Percentiles rank a stretch among this genome's conserved stretches.
These are phyloP conservation scores for Muscidifurax raptorellus DNA, from an alignment of 1,140 invertebrate genomes.

Conservation along the genomic window DNA sequence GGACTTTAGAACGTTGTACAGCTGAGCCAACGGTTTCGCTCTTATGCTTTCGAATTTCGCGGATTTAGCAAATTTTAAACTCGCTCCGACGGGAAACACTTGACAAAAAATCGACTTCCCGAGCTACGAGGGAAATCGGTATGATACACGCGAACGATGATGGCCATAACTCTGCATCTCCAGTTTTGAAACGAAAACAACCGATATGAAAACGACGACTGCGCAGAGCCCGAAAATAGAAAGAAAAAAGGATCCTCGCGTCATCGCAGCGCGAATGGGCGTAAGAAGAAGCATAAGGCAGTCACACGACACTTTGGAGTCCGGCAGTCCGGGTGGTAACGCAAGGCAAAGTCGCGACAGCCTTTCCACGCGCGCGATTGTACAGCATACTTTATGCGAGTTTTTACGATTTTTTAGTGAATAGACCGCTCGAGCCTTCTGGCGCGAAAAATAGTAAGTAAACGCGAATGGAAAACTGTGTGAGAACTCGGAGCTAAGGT, in stretches of 20 bases:
- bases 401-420: too few relatives aligned
- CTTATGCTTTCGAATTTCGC: not conserved
- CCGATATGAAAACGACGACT: too few relatives aligned
- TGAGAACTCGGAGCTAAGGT: too few relatives aligned
- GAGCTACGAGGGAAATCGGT: too few relatives aligned
- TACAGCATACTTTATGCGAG: too few relatives aligned
- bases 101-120: too few relatives aligned
- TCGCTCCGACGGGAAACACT: too few relatives aligned
- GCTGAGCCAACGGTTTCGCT: not conserved
- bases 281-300: not conserved
- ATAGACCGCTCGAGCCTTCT: not conserved
- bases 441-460: not conserved
- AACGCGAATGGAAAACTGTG: too few relatives aligned
- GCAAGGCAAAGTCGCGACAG: not conserved
- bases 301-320: slow-evolving; percentile 26
- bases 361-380: not conserved
- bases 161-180: too few relatives aligned
- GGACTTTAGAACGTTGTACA: not conserved
- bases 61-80: not conserved
- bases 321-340: not conserved
- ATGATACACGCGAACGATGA: too few relatives aligned
- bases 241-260: not conserved
- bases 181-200: too few relatives aligned
- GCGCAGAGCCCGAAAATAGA: not conserved
- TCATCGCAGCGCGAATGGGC: not conserved